A percentile compares a stretch with the other conserved stretches of the same genome.
Conservation (phyloP, 2,888 invertebrate species). For the Philereme vetulata region DNA sequence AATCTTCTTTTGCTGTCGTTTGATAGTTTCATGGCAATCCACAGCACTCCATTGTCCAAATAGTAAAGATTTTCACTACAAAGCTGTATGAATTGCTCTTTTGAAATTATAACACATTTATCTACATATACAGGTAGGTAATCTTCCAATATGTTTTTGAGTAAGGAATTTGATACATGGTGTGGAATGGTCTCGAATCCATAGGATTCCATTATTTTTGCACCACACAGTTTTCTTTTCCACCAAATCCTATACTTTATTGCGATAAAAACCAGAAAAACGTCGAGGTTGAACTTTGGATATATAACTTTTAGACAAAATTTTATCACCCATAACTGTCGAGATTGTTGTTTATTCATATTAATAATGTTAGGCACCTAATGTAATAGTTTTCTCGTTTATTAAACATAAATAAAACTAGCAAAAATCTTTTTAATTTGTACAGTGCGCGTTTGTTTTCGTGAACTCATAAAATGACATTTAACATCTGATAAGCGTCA, state of each 20-base stretch:
- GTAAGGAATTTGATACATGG: constrained; percentile 50
- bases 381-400: neutral
- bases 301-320: constrained; percentile 75
- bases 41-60: constrained; percentile 71
- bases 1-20: constrained; percentile 55
- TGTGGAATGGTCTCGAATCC: constrained; percentile 59
- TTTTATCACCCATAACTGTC: constrained; percentile 74
- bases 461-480: too few species aligned
- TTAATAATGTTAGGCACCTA: constrained; percentile 37
- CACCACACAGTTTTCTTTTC: constrained; percentile 42
- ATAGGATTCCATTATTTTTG: constrained; percentile 57
- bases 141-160: constrained; percentile 56
- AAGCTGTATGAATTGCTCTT: constrained; percentile 68
- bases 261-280: constrained; percentile 71
- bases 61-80: constrained; percentile 76
- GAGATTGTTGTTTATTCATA: constrained; percentile 65
- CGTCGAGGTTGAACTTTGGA: constrained; percentile 75
- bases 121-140: constrained; percentile 58
- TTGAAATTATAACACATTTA: constrained; percentile 71
- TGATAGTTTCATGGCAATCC: constrained; percentile 68
- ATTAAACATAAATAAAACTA: neutral
- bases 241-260: constrained; percentile 70
- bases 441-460: too few species aligned
- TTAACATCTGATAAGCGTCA: too few species aligned
- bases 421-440: too few species aligned